Percentiles rank a stretch among this genome's conserved stretches.
phyloP scores from a whole-genome alignment of 2,113 vertebrate species.

The Callospermophilus lateralis region DNA sequence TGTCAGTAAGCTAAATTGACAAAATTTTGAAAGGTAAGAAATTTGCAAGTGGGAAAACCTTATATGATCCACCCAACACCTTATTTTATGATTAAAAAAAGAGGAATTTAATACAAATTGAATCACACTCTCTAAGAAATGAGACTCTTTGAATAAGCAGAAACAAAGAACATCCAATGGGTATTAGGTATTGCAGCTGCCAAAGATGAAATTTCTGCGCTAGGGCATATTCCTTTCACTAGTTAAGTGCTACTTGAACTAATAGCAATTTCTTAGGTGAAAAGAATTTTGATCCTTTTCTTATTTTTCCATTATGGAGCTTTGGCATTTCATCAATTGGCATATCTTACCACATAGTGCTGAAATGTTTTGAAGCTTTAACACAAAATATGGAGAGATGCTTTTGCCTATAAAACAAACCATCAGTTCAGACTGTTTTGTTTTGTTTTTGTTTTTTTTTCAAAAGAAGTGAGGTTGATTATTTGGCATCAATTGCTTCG shows the following conservation, averaged over 20 bases:
- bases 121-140: constrained; percentile 69
- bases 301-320: constrained; percentile 79
- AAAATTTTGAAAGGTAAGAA: background rate
- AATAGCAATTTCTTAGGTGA: constrained; percentile 83
- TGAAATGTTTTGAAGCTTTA: constrained; percentile 71
- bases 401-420: constrained; percentile 79
- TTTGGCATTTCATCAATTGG: constrained; percentile 83
- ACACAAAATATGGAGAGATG: constrained; percentile 56
- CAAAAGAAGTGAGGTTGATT: constrained; percentile 73
- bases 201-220: constrained; percentile 74
- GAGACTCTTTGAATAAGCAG: constrained; percentile 56
- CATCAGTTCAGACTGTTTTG: background rate
- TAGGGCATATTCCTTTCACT: constrained; percentile 78
- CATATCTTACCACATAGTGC: constrained; percentile 60
- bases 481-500: constrained; percentile 62
- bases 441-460: too few relatives aligned
- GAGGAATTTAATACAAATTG: constrained; percentile 47
- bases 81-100: constrained; percentile 35
- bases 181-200: constrained; percentile 59
- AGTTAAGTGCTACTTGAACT: constrained; percentile 81
- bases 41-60: constrained; percentile 2
- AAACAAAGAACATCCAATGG: constrained; percentile 68
- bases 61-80: background rate
- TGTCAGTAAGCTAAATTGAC: background rate
- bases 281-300: constrained; percentile 82